These are phyloP conservation scores for Oryzias sinensis DNA, from an alignment of 2,797 vertebrate genomes.

Conservation along the genomic window DNA sequence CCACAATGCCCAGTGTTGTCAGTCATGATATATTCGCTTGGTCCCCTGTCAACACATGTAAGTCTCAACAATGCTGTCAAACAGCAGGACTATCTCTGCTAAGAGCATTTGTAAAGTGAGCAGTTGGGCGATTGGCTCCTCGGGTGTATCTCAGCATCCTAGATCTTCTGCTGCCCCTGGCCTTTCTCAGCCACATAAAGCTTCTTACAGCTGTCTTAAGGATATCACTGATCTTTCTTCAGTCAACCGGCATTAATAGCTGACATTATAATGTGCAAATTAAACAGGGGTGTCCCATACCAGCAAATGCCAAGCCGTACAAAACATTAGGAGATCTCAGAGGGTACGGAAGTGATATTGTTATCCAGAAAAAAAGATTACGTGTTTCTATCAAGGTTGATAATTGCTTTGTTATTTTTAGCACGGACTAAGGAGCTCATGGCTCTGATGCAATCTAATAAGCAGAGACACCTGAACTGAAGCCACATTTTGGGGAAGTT, in stretches of 20 bases:
- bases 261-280: conserved; percentile 29
- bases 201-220: conserved; percentile 56
- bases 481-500: too few relatives aligned
- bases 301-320: conserved; percentile 6
- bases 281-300: conserved; percentile 1
- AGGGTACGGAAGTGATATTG: too few relatives aligned
- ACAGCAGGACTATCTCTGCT: conserved; percentile 72
- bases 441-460: too few relatives aligned
- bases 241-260: conserved; percentile 37
- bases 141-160: conserved; percentile 61
- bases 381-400: too few relatives aligned
- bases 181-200: conserved; percentile 47
- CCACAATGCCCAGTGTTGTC: conserved; percentile 70
- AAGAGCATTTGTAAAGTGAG: conserved; percentile 77
- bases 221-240: conserved; percentile 43
- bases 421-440: too few relatives aligned
- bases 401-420: too few relatives aligned
- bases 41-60: conserved; percentile 72
- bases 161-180: conserved; percentile 60
- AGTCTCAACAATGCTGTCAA: conserved; percentile 75
- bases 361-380: too few relatives aligned
- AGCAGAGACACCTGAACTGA: too few relatives aligned
- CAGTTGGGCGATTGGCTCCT: conserved; percentile 71
- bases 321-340: background rate
- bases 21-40: conserved; percentile 72